A percentile compares a stretch with the other conserved stretches of the same genome.
phyloP scores from a whole-genome alignment of 2,888 invertebrate species.

The Lasius platythorax region DNA sequence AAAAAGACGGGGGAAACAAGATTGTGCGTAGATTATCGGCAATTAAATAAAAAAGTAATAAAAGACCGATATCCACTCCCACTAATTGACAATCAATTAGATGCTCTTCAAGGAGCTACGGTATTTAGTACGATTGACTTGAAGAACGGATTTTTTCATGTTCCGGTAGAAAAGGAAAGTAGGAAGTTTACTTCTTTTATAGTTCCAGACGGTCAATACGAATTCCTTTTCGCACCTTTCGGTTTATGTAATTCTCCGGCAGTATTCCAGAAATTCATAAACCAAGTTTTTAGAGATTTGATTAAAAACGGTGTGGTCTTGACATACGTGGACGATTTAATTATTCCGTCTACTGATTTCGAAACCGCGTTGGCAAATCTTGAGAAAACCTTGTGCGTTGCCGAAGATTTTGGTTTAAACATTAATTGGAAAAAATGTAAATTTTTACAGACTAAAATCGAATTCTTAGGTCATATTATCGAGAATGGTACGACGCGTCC shows the following conservation, averaged over 20 bases:
- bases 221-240: neutral
- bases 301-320: neutral
- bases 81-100: slow-evolving; percentile 5
- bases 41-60: neutral
- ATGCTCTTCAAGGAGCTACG: neutral
- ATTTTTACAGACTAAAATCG: neutral
- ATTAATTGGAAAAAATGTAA: neutral
- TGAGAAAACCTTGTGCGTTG: neutral
- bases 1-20: slow-evolving; percentile 12
- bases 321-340: neutral
- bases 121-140: neutral
- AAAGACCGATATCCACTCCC: neutral
- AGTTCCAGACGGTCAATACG: neutral
- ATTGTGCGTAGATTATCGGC: slow-evolving; percentile 1
- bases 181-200: neutral
- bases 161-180: neutral
- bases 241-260: neutral
- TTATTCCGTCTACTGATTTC: neutral
- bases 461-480: neutral
- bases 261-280: neutral
- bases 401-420: neutral
- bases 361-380: neutral
- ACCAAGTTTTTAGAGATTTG: neutral
- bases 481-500: neutral
- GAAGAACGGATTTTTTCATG: neutral